These are phyloP conservation scores for Calameuta idolon DNA, from an alignment of 2,888 invertebrate species.

Conservation along the genomic window DNA sequence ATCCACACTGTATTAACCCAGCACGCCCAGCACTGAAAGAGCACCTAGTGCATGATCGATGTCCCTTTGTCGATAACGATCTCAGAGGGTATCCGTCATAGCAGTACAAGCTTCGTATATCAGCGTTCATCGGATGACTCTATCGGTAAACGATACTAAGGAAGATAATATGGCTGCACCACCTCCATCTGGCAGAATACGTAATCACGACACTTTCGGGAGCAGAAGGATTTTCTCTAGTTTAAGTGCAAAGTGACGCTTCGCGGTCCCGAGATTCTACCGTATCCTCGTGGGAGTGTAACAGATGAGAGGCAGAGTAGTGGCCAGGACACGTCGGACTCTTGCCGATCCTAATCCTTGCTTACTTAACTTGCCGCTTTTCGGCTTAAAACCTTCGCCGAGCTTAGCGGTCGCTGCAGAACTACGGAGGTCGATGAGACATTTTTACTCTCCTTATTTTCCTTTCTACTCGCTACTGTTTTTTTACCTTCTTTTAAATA, in stretches of 20 bases:
- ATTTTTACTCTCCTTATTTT: background rate
- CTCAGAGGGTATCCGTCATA: background rate
- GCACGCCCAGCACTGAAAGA: background rate
- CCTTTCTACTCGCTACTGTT: background rate
- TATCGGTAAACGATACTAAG: background rate
- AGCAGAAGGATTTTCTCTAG: constrained; percentile 27
- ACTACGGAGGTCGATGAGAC: constrained; percentile 21
- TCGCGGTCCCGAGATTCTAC: constrained; percentile 55
- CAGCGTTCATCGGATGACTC: background rate
- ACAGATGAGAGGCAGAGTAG: constrained; percentile 47
- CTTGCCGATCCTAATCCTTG: constrained; percentile 55
- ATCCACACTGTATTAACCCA: constrained; percentile 10
- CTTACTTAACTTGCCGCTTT: constrained; percentile 64
- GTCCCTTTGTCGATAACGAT: constrained; percentile 4
- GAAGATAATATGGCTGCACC: background rate
- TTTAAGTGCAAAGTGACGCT: constrained; percentile 61
- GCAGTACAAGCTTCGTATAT: background rate
- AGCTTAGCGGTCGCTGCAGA: constrained; percentile 47
- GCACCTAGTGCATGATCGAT: background rate
- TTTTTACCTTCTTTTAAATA: background rate
- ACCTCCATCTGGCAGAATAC: background rate
- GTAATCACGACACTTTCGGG: background rate
- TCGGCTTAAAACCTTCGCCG: constrained; percentile 56
- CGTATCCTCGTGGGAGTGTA: constrained; percentile 63
- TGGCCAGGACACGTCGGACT: constrained; percentile 25